Evolutionary conservation across 2,888 invertebrate genomes (phyloP), one percentile per base, ranked within the genome.

Genomic region (Biston betularia): DNA sequence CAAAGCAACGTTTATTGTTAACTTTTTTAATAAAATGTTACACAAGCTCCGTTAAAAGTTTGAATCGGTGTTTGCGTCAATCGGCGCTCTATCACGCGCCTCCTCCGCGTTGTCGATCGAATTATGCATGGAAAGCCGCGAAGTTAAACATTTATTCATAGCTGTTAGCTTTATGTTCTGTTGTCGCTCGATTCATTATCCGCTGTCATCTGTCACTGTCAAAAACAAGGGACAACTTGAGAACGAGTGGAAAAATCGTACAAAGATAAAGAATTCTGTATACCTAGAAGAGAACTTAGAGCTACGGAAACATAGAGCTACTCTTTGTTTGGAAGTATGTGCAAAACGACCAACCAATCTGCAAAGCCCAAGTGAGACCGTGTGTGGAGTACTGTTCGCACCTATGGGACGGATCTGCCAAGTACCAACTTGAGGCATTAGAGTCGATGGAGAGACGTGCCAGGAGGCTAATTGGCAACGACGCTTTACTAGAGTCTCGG

Each of bases 111-210:
- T 75, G 68, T 71, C 68, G 44, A 78, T 75, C 77, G 80, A 80
- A 83, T 80, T 83, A 83, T 84, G 79, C 82, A 84, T 82, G 72
- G 71, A 73, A 80, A 79, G 67, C 75, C 73, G 46, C 70, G 72
- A 75, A 76, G 24, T 24, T 75, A 80, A 81, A 84, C 75, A 82
- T 84, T 84, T 81, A 81, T 82, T 79, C 82, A 79, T 81, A 77
- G 77, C 63, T 81, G 80, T 79, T 78, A 76, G 80, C 81, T 83
- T 84, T 80, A 76, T 79, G 79, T 76, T 77, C 60, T 75, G 73
- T 74, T 71, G 65, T 71, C 65, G 62, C 68, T 40, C 59, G 75
- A 76, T 78, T 79, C 75, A 77, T 80, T 79, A 75, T 75, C 48
- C 58, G 58, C 68, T 52, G 72, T 69, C 80, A 85, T 85, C 84